A percentile compares a stretch with the other conserved stretches of the same genome.
phyloP scores from a whole-genome alignment of 2,113 vertebrate genomes.

The Heterochromis multidens region DNA sequence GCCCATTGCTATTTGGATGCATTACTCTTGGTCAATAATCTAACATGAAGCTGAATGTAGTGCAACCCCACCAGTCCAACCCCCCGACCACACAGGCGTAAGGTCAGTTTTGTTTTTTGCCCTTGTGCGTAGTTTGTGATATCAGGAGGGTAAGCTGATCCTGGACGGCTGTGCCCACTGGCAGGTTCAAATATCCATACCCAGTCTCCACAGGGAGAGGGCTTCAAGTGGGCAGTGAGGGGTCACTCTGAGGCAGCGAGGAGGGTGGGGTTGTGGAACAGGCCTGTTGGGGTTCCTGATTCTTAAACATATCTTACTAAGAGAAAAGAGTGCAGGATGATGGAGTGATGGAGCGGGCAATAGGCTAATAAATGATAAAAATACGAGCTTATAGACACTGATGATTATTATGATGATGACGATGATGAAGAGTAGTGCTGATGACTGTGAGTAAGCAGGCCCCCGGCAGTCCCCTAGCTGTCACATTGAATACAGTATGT shows the following conservation, averaged over 20 bases:
- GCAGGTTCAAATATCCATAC: constrained; percentile 9
- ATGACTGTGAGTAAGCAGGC: constrained; percentile 75
- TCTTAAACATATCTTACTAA: constrained; percentile 6
- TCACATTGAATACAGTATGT: constrained; percentile 70
- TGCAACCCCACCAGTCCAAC: neutral
- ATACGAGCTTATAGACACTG: constrained; percentile 63
- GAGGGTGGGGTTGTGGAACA: neutral
- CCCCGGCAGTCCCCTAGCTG: constrained; percentile 67
- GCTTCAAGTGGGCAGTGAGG: constrained; percentile 26
- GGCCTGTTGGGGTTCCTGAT: constrained; percentile 13
- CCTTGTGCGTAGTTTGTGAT: constrained; percentile 12
- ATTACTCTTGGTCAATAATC: constrained; percentile 64
- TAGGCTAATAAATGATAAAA: constrained; percentile 49
- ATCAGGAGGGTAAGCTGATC: constrained; percentile 35
- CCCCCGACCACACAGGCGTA: neutral
- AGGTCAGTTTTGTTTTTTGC: constrained; percentile 36
- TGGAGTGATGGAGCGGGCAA: constrained; percentile 18
- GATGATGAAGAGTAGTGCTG: constrained; percentile 74
- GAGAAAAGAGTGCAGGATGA: constrained; percentile 9
- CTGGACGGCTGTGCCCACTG: constrained; percentile 15
- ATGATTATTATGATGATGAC: constrained; percentile 66
- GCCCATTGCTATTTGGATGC: constrained; percentile 30
- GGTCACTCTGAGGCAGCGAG: constrained; percentile 12
- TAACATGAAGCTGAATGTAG: constrained; percentile 48
- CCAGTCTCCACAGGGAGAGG: neutral